These are phyloP conservation scores for Antechinus flavipes DNA, from an alignment of 2,113 vertebrate genomes.

Conservation along the genomic window DNA sequence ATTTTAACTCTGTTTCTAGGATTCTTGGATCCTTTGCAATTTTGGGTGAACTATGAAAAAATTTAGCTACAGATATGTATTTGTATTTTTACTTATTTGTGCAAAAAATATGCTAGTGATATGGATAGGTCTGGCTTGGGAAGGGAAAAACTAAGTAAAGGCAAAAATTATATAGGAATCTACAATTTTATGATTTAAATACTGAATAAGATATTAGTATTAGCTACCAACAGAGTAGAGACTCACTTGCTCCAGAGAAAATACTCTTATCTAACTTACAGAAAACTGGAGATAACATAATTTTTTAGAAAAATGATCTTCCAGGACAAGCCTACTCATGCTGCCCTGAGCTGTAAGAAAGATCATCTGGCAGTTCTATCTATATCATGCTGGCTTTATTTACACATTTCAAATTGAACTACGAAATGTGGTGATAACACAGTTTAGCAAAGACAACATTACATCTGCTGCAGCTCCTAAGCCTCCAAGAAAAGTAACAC, in stretches of 20 bases:
- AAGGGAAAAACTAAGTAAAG: neutral
- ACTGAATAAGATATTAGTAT: neutral
- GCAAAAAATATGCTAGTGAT: neutral
- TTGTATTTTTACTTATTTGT: neutral
- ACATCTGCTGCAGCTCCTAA: constrained; percentile 68
- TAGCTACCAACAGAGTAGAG: neutral
- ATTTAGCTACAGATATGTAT: neutral
- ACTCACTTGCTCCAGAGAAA: constrained; percentile 26
- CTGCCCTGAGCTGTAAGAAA: constrained; percentile 66
- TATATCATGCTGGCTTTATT: constrained; percentile 88
- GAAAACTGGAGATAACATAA: constrained; percentile 45
- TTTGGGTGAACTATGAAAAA: neutral
- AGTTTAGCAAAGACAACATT: constrained; percentile 82
- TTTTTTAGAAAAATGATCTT: constrained; percentile 66
- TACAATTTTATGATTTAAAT: neutral
- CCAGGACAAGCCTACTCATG: constrained; percentile 85
- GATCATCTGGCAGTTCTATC: constrained; percentile 76
- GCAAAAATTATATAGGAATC: neutral
- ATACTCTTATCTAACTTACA: constrained; percentile 52
- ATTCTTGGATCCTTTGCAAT: neutral
- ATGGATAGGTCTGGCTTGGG: neutral
- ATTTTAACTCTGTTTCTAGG: neutral
- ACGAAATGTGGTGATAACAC: constrained; percentile 76
- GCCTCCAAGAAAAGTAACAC: constrained; percentile 60
- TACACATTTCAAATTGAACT: constrained; percentile 84